These are phyloP conservation scores for Nephrotoma guestfalica DNA, from an alignment of 2,888 invertebrate genomes.

Conservation along the genomic window DNA sequence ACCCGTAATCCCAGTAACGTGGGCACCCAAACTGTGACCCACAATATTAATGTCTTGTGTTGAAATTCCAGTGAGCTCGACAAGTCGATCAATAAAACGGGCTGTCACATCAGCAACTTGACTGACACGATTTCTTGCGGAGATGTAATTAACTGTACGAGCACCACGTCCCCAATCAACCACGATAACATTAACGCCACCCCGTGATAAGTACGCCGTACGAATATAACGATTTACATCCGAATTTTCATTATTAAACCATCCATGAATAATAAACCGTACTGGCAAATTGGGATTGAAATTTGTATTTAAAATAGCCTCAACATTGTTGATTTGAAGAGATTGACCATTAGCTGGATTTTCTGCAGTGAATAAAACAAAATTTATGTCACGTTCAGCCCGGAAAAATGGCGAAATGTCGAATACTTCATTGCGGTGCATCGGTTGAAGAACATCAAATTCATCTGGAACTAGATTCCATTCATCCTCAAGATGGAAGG, in stretches of 20 bases:
- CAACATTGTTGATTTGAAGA: constrained; percentile 10
- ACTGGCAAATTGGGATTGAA: constrained; percentile 16
- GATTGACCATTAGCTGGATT: constrained; percentile 10
- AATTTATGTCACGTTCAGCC: constrained; percentile 22
- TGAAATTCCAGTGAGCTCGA: constrained; percentile 21
- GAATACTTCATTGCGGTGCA: background rate
- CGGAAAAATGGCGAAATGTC: constrained; percentile 2
- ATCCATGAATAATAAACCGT: constrained; percentile 8
- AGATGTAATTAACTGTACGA: constrained; percentile 38
- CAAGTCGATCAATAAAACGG: background rate
- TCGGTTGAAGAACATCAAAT: constrained; percentile 7
- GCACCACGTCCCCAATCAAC: constrained; percentile 45
- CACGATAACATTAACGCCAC: constrained; percentile 42
- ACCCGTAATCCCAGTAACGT: constrained; percentile 41
- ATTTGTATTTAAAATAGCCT: constrained; percentile 12
- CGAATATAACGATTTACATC: background rate
- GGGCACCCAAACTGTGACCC: constrained; percentile 43
- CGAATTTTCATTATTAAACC: constrained; percentile 20
- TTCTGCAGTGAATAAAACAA: constrained; percentile 29
- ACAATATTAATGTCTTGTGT: constrained; percentile 35
- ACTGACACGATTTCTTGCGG: constrained; percentile 33
- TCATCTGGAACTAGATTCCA: constrained; percentile 10
- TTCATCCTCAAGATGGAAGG: background rate
- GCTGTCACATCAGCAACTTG: background rate
- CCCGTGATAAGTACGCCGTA: constrained; percentile 14